Conservation (phyloP, 2,113 vertebrate genomes). For the Psammodynastes pulverulentus region DNA sequence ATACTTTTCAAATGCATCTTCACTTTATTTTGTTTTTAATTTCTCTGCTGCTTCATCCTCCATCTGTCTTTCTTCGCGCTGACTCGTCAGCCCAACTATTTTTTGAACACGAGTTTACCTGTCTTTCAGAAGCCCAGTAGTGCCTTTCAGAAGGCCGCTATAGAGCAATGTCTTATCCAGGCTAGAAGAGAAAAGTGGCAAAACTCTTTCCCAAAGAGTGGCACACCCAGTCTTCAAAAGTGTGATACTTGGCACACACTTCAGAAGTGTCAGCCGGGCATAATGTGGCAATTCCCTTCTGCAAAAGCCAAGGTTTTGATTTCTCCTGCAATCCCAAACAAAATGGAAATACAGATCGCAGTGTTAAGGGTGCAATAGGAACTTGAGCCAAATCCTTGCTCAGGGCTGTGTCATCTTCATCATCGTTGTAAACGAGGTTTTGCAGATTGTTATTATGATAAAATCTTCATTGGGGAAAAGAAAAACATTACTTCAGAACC, state of each 20-base stretch:
- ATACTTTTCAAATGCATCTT: too few relatives aligned
- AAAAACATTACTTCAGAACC: neutral
- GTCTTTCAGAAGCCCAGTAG: neutral
- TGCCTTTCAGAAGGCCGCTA: too few relatives aligned
- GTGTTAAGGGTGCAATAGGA: neutral
- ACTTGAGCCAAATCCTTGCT: neutral
- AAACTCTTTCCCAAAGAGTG: neutral
- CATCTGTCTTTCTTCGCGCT: neutral
- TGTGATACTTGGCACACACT: neutral
- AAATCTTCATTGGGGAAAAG: neutral
- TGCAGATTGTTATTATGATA: neutral
- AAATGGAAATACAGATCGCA: neutral
- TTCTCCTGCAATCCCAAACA: neutral
- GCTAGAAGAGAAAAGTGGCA: neutral
- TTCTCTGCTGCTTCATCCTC: neutral
- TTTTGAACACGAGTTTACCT: neutral
- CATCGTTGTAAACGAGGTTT: neutral
- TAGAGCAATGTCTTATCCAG: neutral
- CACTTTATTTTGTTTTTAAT: neutral
- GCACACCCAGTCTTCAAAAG: neutral
- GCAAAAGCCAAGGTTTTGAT: neutral
- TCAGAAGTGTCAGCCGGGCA: neutral
- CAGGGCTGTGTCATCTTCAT: neutral
- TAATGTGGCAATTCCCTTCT: neutral
- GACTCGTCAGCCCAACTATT: neutral